Percentiles rank a stretch among this genome's conserved stretches.
phyloP scores from a whole-genome alignment of 1,140 invertebrate species.

The Drosophila miranda region DNA sequence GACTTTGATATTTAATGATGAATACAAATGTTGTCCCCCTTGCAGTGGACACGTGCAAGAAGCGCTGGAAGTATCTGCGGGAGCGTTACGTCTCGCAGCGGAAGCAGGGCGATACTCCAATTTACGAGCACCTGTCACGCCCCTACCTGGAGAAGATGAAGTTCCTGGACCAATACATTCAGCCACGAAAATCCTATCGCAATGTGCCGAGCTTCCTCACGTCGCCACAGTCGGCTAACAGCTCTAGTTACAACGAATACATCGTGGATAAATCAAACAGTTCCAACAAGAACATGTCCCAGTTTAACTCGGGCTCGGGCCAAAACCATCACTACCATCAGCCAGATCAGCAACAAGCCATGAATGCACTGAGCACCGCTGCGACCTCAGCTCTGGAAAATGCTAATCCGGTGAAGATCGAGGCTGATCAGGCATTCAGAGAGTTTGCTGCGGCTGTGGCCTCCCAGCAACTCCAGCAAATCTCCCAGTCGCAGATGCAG shows the following conservation, averaged over 20 bases:
- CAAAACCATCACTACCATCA: conserved; percentile 71
- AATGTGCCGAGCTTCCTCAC: conserved; percentile 78
- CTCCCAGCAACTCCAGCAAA: conserved; percentile 75
- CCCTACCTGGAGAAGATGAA: conserved; percentile 82
- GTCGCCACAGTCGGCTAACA: conserved; percentile 75
- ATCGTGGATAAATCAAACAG: conserved; percentile 79
- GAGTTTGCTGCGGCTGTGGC: conserved; percentile 78
- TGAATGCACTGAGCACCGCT: conserved; percentile 65
- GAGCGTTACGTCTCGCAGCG: conserved; percentile 81
- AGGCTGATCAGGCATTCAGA: conserved; percentile 72
- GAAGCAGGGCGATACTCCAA: conserved; percentile 77
- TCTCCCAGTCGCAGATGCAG: conserved; percentile 72
- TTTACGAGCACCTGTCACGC: conserved; percentile 79
- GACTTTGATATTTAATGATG: conserved; percentile 7
- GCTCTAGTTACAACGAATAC: conserved; percentile 76
- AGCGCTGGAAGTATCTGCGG: conserved; percentile 81
- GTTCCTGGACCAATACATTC: conserved; percentile 80
- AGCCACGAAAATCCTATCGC: conserved; percentile 78
- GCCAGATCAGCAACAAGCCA: conserved; percentile 63
- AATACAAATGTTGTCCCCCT: conserved; percentile 6
- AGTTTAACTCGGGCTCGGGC: conserved; percentile 39
- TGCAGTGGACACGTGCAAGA: conserved; percentile 80
- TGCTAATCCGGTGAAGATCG: conserved; percentile 73
- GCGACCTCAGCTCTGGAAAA: conserved; percentile 67
- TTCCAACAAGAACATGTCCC: conserved; percentile 67